A percentile compares a stretch with the other conserved stretches of the same genome.
Conservation (phyloP, 1,140 invertebrate genomes). For the Drosophila mayri region DNA sequence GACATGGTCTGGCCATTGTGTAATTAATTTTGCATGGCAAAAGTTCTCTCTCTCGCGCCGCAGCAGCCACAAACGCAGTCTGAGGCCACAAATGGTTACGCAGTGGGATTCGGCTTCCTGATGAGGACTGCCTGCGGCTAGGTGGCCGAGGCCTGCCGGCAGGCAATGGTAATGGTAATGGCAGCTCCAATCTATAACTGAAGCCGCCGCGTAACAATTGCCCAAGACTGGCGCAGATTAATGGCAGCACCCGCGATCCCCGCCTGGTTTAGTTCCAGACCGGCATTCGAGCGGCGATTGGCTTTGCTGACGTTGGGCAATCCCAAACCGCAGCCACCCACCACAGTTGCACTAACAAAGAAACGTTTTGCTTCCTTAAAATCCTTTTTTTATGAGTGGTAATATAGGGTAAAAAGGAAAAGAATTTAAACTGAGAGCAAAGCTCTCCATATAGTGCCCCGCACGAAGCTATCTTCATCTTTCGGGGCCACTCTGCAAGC, state of each 20-base stretch:
- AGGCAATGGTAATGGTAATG: slow-evolving; percentile 31
- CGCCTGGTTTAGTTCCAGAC: slow-evolving; percentile 27
- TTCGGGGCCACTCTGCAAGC: too few relatives aligned
- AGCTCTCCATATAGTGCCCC: too few relatives aligned
- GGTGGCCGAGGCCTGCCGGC: slow-evolving; percentile 8
- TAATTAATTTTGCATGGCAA: slow-evolving; percentile 74
- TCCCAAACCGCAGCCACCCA: slow-evolving; percentile 50
- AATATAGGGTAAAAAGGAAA: too few relatives aligned
- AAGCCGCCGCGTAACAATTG: slow-evolving; percentile 59
- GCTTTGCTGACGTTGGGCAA: slow-evolving; percentile 27
- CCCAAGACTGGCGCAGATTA: slow-evolving; percentile 62
- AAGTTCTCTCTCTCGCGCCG: slow-evolving; percentile 54
- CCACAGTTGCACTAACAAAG: slow-evolving; percentile 22
- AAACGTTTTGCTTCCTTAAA: neutral
- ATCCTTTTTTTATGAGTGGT: too few relatives aligned
- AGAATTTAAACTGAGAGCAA: neutral
- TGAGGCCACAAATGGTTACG: slow-evolving; percentile 44
- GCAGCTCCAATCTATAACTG: slow-evolving; percentile 37
- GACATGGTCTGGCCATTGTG: slow-evolving; percentile 59
- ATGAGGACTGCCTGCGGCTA: slow-evolving; percentile 78
- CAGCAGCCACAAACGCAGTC: slow-evolving; percentile 15
- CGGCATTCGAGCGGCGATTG: slow-evolving; percentile 41
- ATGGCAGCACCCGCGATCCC: slow-evolving; percentile 45
- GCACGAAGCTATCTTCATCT: too few relatives aligned
- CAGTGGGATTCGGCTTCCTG: slow-evolving; percentile 63